A percentile compares a stretch with the other conserved stretches of the same genome.
Conservation (phyloP, 2,113 vertebrate species). For the Antigone vipio region DNA sequence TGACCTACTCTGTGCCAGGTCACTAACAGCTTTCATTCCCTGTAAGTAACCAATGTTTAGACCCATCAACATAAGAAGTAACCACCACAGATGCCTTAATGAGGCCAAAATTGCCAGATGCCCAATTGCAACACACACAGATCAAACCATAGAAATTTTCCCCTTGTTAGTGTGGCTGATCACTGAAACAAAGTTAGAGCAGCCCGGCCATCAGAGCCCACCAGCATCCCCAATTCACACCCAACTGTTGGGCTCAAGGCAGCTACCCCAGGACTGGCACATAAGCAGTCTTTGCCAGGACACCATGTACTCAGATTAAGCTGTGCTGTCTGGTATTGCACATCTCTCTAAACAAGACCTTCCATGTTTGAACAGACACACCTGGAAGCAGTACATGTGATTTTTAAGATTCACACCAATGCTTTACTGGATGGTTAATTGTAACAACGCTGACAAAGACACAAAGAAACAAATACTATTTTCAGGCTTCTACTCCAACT, state of each 20-base stretch:
- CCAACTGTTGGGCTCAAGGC: rapidly evolving
- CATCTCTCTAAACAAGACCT: not conserved
- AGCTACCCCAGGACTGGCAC: not conserved
- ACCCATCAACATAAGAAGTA: not conserved
- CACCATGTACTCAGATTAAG: not conserved
- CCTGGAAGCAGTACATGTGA: not conserved
- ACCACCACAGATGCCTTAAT: not conserved
- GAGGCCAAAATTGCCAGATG: not conserved
- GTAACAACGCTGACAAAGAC: not conserved
- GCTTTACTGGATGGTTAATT: not conserved
- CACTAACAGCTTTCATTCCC: not conserved
- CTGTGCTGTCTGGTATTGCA: not conserved
- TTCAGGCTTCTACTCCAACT: not conserved
- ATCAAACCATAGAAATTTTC: not conserved
- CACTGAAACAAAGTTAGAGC: not conserved
- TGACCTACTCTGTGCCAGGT: not conserved
- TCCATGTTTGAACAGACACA: not conserved
- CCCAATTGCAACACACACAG: rapidly evolving
- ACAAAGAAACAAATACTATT: not conserved
- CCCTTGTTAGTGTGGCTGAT: too few relatives aligned
- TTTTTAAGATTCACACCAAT: not conserved
- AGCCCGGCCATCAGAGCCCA: not conserved
- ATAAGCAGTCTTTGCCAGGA: not conserved
- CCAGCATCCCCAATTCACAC: not conserved
- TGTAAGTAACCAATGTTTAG: not conserved